Conservation (phyloP, 2,113 vertebrate genomes). For the Bagarius yarrelli region DNA sequence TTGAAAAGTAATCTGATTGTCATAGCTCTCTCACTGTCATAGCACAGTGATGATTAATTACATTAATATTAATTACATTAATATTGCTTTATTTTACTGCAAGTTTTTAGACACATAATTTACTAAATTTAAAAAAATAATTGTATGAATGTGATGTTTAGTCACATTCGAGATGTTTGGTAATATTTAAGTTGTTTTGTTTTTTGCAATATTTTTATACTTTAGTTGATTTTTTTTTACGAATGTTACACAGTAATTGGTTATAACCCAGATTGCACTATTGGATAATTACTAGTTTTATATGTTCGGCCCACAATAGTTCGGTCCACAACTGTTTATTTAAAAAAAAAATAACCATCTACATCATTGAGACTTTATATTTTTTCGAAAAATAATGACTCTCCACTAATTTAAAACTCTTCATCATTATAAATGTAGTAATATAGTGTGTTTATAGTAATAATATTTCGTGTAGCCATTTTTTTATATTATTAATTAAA, state of each 20-base stretch:
- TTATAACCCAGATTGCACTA: not conserved
- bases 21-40: conserved; percentile 59
- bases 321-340: not conserved
- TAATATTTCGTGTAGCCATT: too few relatives aligned
- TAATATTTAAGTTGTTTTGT: not conserved
- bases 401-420: not conserved
- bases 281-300: not conserved
- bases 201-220: not conserved
- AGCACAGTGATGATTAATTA: not conserved
- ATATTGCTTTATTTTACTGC: not conserved
- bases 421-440: not conserved
- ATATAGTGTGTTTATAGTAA: too few relatives aligned
- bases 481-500: too few relatives aligned
- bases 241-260: not conserved
- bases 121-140: not conserved
- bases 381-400: not conserved
- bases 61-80: too few relatives aligned
- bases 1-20: conserved; percentile 57
- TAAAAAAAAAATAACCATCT: not conserved
- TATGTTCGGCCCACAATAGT: not conserved
- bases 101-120: not conserved
- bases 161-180: not conserved
- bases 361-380: not conserved
- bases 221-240: not conserved
- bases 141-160: not conserved